Conservation (phyloP, 2,113 vertebrate genomes). For the Osmerus eperlanus region DNA sequence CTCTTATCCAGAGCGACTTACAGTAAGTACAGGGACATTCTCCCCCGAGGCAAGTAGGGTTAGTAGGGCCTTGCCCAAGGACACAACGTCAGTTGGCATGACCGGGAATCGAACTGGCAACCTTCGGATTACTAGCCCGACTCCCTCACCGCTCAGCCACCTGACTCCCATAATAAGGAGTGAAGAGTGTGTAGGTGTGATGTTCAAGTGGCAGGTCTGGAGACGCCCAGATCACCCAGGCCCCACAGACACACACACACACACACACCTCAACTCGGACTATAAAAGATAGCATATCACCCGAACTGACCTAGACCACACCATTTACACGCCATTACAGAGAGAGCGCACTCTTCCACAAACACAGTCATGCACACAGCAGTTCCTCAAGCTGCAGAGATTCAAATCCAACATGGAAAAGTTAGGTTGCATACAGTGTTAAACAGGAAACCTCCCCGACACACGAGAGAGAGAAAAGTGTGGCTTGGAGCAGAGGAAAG, state of each 20-base stretch:
- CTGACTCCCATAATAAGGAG: neutral
- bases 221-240: neutral
- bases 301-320: no score
- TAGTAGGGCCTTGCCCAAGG: no score
- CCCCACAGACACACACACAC: no score
- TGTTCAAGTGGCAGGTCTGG: neutral
- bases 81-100: no score
- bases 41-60: no score
- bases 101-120: no score
- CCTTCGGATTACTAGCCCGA: no score
- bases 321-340: no score
- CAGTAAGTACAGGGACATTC: no score
- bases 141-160: no score
- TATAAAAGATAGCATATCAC: neutral
- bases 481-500: slow-evolving; percentile 44
- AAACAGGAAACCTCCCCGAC: slow-evolving; percentile 15
- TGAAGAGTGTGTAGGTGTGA: neutral
- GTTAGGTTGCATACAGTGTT: no score
- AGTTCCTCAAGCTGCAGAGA: slow-evolving; percentile 25
- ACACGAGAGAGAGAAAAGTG: slow-evolving; percentile 32
- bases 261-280: neutral
- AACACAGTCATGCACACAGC: slow-evolving; percentile 6
- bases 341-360: neutral
- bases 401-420: neutral
- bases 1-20: no score